Evolutionary conservation across 2,797 vertebrate species (phyloP).

Genomic region (Rhodeus uyekii): DNA sequence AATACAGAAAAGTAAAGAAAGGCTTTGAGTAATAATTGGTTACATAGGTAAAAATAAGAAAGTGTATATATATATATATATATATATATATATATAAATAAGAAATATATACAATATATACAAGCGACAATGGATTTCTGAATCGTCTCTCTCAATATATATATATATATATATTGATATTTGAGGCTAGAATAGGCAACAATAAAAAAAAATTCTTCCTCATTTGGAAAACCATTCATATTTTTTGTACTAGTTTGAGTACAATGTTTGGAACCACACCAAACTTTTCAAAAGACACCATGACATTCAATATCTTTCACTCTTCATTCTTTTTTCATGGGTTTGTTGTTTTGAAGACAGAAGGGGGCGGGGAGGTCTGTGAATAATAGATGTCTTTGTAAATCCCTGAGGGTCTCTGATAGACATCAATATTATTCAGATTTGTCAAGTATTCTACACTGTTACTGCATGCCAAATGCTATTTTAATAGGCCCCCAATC

Average conservation of each 20-base stretch:
- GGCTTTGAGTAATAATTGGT: too few species aligned
- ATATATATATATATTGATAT: background rate
- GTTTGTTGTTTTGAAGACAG: slow-evolving; percentile 64
- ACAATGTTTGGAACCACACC: slow-evolving; percentile 59
- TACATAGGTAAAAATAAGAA: too few species aligned
- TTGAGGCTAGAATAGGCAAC: background rate
- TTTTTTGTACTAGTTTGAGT: slow-evolving; percentile 59
- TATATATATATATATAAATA: too few species aligned
- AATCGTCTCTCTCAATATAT: too few species aligned
- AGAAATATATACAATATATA: too few species aligned
- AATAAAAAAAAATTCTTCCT: slow-evolving; percentile 40
- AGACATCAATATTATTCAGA: slow-evolving; percentile 73
- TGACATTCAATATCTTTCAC: slow-evolving; percentile 47
- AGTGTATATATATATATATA: too few species aligned
- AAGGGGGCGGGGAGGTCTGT: slow-evolving; percentile 61
- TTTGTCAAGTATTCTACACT: slow-evolving; percentile 59
- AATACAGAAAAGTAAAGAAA: too few species aligned
- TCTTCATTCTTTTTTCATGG: slow-evolving; percentile 39
- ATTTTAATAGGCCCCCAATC: slow-evolving; percentile 69
- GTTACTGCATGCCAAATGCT: slow-evolving; percentile 67
- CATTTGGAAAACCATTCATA: slow-evolving; percentile 56
- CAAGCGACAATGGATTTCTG: too few species aligned
- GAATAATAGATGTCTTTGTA: slow-evolving; percentile 79
- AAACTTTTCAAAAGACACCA: slow-evolving; percentile 63
- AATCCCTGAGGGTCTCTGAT: slow-evolving; percentile 61